phyloP scores from a whole-genome alignment of 53 echinoderm and acorn worm species.

The Holothuria leucospilota region DNA sequence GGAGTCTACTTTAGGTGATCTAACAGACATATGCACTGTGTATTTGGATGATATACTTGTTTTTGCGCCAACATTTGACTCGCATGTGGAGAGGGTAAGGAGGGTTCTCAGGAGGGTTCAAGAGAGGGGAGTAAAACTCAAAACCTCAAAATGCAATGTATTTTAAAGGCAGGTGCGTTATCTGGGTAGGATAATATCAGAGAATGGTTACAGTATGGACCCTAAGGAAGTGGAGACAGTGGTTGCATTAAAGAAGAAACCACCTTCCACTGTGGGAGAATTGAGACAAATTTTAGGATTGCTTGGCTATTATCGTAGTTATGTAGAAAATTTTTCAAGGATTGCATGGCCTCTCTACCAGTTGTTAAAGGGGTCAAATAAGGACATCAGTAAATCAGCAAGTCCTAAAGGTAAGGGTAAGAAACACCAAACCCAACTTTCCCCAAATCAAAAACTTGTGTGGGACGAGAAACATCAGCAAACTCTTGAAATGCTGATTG shows the following conservation, averaged over 20 bases:
- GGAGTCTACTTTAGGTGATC: too few relatives aligned
- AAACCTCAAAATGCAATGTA: slow-evolving; percentile 53
- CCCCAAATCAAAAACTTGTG: too few relatives aligned
- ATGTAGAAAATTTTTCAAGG: slow-evolving; percentile 48
- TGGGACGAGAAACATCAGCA: slow-evolving; percentile 36
- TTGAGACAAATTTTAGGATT: slow-evolving; percentile 55
- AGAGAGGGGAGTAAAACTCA: slow-evolving; percentile 50
- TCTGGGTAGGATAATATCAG: slow-evolving; percentile 37
- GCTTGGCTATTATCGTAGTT: slow-evolving; percentile 49
- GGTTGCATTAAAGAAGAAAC: too few relatives aligned
- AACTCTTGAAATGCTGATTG: slow-evolving; percentile 11
- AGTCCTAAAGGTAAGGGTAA: too few relatives aligned
- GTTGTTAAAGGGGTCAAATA: slow-evolving; percentile 25
- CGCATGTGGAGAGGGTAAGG: slow-evolving; percentile 32
- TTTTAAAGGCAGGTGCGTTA: slow-evolving; percentile 19
- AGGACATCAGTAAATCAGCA: too few relatives aligned
- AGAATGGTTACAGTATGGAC: too few relatives aligned
- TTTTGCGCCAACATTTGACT: slow-evolving; percentile 16
- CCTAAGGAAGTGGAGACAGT: too few relatives aligned
- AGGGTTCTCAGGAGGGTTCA: slow-evolving; percentile 32
- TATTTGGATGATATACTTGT: slow-evolving; percentile 66
- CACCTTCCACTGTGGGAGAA: slow-evolving; percentile 49
- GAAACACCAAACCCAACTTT: too few relatives aligned
- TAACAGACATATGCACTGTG: not conserved
- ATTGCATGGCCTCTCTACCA: slow-evolving; percentile 55